Percentiles rank a stretch among this genome's conserved stretches.
phyloP scores from a whole-genome alignment of 1,140 invertebrate species.

The Eupeodes corollae region DNA sequence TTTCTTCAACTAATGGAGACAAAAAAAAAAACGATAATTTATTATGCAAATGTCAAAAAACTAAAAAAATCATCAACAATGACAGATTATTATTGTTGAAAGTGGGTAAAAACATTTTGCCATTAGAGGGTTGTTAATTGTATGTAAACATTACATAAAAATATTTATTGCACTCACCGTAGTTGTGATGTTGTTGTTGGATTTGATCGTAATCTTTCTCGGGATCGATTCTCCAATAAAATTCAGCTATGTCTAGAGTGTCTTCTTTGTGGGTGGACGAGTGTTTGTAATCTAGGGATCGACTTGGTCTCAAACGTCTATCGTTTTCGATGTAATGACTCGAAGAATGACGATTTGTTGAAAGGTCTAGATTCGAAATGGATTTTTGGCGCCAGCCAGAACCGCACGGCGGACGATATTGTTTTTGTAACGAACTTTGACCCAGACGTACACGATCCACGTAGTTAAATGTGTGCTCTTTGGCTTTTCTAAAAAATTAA shows the following conservation, averaged over 20 bases:
- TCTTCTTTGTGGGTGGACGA: slow-evolving; percentile 26
- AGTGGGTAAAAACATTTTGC: too few relatives aligned
- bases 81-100: too few relatives aligned
- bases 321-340: slow-evolving; percentile 20
- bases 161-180: neutral
- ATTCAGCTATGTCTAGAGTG: slow-evolving; percentile 33
- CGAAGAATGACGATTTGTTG: slow-evolving; percentile 35
- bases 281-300: slow-evolving; percentile 24
- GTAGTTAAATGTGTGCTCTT: slow-evolving; percentile 31
- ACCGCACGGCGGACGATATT: slow-evolving; percentile 21
- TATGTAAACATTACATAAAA: too few relatives aligned
- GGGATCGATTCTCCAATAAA: slow-evolving; percentile 33
- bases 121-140: too few relatives aligned
- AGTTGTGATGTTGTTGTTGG: neutral
- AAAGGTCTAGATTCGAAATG: slow-evolving; percentile 35
- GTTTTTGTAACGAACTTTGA: slow-evolving; percentile 14
- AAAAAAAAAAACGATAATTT: neutral
- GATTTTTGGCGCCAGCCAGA: slow-evolving; percentile 36
- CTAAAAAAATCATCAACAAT: too few relatives aligned
- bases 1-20: slow-evolving; percentile 4
- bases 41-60: too few relatives aligned
- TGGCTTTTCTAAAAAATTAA: slow-evolving; percentile 7
- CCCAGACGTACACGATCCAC: slow-evolving; percentile 29
- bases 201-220: slow-evolving; percentile 9
- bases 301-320: slow-evolving; percentile 28